A percentile compares a stretch with the other conserved stretches of the same genome.
These are phyloP conservation scores for Hipposideros armiger DNA, from an alignment of 2,113 vertebrate species.

Conservation along the genomic window DNA sequence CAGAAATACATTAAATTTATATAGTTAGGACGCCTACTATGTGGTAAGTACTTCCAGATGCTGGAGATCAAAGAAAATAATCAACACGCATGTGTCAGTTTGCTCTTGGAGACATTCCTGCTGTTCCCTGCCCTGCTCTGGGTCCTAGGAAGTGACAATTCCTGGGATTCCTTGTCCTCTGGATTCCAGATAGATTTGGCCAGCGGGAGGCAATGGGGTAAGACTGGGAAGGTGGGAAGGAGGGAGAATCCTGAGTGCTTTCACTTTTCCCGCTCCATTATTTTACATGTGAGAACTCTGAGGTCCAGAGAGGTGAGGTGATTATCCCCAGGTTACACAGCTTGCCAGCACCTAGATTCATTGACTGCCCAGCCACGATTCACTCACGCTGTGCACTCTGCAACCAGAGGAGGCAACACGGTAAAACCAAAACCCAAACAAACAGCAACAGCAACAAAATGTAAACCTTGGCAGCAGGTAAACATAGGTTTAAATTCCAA, in stretches of 20 bases:
- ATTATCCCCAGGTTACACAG: neutral
- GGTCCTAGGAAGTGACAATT: rapidly evolving
- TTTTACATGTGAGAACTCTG: neutral
- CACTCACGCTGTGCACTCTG: neutral
- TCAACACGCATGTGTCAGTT: neutral
- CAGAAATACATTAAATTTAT: neutral
- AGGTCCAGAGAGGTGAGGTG: neutral
- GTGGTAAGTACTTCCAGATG: neutral
- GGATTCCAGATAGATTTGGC: neutral
- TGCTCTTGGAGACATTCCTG: neutral
- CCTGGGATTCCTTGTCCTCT: neutral
- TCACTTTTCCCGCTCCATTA: neutral
- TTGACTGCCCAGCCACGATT: neutral
- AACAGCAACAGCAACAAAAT: neutral
- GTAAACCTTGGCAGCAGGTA: neutral
- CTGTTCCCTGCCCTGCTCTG: neutral
- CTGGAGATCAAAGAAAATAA: neutral
- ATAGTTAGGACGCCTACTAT: neutral
- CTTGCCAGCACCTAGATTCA: neutral
- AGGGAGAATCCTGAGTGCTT: neutral
- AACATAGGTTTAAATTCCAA: neutral
- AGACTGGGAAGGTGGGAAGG: neutral
- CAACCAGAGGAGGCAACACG: neutral
- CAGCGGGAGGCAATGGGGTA: neutral
- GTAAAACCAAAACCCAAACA: too few species aligned